Base-by-base conservation (phyloP, 2,797 vertebrate genomes). In the Melanotaenia pygmaea region DNA sequence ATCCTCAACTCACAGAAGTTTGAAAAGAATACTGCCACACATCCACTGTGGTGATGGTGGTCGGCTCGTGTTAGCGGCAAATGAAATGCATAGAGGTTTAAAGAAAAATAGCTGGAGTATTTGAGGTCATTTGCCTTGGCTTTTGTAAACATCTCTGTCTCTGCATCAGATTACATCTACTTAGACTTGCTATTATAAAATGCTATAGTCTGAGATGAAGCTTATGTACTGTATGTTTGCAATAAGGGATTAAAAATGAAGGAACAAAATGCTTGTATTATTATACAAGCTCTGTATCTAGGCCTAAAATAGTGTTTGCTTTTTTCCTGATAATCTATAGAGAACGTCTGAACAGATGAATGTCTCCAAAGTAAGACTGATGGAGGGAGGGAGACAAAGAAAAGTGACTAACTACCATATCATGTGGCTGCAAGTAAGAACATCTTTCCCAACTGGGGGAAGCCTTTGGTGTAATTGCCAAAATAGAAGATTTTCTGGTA, bases 401-500 rank as follows among this genome's bases (percentile, higher is more conserved):
- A 57, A 86, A 72, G 70, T 62, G 61, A 86, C 83, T 68, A 77
- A 75, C 67, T 73, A 71, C 74, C 84, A 79, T 74, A 86, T 81
- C 16, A 86, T 85, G 82, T 90, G 86, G 86, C 66, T 77, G 51
- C 60, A 65, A 84, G 83, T 74, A 66, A 73, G 79, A 86, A 75
- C 80, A 86, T 70, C 79, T 77, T 82, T 70, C 84, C 75, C 76
- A 80, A 83, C 76, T 64, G 61, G 80, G 81, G 59, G 67, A 81
- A 82, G 81, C 76, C 79, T 88, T 92, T 87, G 72, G 85, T 87
- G 81, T 82, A 80, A 83, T 80, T 77, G 86, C 86, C 86, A 87
- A 74, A 85, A 85, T 83, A 67, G 76, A 84, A 86, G 79, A 78
- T 76, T 90, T 90, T 82, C 76, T 88, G 88, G 81, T 87, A 87